phyloP scores from a whole-genome alignment of 1,140 invertebrate species.

The Aphelenchoides fujianensis region DNA sequence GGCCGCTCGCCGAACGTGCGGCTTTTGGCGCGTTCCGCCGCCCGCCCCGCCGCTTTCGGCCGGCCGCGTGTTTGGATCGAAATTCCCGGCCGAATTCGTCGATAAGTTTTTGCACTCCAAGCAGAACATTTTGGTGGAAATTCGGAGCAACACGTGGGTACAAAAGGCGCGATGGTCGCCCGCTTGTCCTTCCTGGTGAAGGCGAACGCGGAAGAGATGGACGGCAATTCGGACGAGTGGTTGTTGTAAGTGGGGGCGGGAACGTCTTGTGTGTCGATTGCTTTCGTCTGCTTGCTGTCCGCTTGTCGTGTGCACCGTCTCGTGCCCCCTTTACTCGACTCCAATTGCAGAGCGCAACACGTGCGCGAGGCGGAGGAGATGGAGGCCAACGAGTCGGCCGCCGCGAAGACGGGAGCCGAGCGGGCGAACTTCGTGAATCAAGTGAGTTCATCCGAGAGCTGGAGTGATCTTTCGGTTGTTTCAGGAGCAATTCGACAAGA shows the following conservation, averaged over 20 bases:
- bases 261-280: not conserved
- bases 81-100: not conserved
- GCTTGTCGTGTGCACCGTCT: not conserved
- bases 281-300: not conserved
- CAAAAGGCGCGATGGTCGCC: not conserved
- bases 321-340: not conserved
- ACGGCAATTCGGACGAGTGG: not conserved
- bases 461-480: not conserved
- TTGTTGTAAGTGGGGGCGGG: not conserved
- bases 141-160: not conserved
- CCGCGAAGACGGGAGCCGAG: not conserved
- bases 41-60: not conserved
- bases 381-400: not conserved
- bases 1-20: not conserved
- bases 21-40: not conserved
- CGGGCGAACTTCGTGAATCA: not conserved
- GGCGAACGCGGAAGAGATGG: not conserved
- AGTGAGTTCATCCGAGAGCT: not conserved
- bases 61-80: not conserved
- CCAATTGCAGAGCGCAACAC: constrained; percentile 1
- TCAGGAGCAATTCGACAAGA: constrained; percentile 38
- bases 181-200: not conserved
- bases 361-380: not conserved
- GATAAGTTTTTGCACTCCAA: not conserved
- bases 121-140: not conserved